Evolutionary conservation across 2,888 invertebrate species (phyloP).

Genomic region (Epirrhoe tristata): DNA sequence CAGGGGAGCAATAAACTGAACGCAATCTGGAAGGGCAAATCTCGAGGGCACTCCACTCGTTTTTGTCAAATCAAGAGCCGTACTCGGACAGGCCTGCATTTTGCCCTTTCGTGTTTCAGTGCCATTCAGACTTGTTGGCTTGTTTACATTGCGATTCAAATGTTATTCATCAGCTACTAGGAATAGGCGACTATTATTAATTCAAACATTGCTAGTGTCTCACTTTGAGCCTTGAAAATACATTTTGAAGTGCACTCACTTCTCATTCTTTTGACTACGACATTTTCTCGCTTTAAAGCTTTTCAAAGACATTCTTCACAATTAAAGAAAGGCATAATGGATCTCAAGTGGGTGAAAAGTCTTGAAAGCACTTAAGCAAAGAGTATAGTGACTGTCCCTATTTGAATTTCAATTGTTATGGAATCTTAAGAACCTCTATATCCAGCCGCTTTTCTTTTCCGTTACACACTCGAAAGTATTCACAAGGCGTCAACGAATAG

Average conservation of each 20-base stretch:
- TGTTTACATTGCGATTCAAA: conserved; percentile 25
- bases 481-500: neutral
- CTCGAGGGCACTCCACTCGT: conserved; percentile 62
- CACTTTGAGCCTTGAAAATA: neutral
- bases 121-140: conserved; percentile 24
- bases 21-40: conserved; percentile 60
- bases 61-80: conserved; percentile 66
- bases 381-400: conserved; percentile 2
- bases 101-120: conserved; percentile 30
- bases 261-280: conserved; percentile 23
- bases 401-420: conserved; percentile 10
- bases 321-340: conserved; percentile 27
- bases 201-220: conserved; percentile 7
- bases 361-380: conserved; percentile 14
- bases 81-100: conserved; percentile 36
- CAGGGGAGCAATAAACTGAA: conserved; percentile 58
- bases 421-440: conserved; percentile 6
- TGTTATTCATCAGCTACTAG: conserved; percentile 15
- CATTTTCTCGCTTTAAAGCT: conserved; percentile 28
- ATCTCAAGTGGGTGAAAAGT: conserved; percentile 24
- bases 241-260: conserved; percentile 21
- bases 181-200: conserved; percentile 4
- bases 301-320: conserved; percentile 24
- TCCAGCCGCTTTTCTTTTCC: neutral
- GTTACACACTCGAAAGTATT: neutral